Evolutionary conservation across 2,797 vertebrate species (phyloP), one percentile per base, ranked within the genome.

Genomic region (Periophthalmus magnuspinnatus): DNA sequence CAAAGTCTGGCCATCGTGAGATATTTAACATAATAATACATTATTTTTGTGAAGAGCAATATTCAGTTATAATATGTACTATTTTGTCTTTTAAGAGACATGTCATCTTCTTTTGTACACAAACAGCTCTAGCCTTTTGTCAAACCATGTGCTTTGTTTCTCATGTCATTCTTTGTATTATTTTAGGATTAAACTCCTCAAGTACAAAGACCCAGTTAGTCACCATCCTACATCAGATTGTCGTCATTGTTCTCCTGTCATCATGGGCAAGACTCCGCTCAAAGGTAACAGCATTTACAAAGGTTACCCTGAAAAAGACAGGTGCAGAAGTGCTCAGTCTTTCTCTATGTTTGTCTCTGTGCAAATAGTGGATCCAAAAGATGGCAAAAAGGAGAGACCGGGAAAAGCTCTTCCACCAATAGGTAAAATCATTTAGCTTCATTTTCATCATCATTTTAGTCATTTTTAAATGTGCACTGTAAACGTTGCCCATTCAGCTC

Each of bases 331-430:
- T 36, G 21, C 1, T 21, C 47, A 52, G 22, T 6, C 2, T n/a
- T 24, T 19, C 45, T 4, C 28, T 32, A 9, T 64, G 11, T 47
- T 3, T 62, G 36, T 48, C 34, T 69, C 19, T 50, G 60, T 10
- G 71, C 5, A 17, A 14, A 77, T 84, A 93, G 82, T 86, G 97
- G 96, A 96, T 91, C 94, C 93, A 79, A 97, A 93, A 92, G 94
- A 93, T 80, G 84, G 88, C 75, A 95, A 93, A 92, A 95, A 95
- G 84, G 95, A 96, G 69, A 95, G 94, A 89, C 76, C 91, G 67
- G 94, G 92, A 75, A 93, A 93, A 84, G 89, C 89, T 77, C 76
- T 90, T 80, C 81, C 92, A 33, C 85, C 92, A 78, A 80, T 90
- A 75, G 93, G 89, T 81, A 72, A 61, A 11, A 14, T 8, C 5